Percentiles rank a stretch among this genome's conserved stretches.
Conservation (phyloP, 2,797 vertebrate species). For the Pseudopleuronectes americanus region DNA sequence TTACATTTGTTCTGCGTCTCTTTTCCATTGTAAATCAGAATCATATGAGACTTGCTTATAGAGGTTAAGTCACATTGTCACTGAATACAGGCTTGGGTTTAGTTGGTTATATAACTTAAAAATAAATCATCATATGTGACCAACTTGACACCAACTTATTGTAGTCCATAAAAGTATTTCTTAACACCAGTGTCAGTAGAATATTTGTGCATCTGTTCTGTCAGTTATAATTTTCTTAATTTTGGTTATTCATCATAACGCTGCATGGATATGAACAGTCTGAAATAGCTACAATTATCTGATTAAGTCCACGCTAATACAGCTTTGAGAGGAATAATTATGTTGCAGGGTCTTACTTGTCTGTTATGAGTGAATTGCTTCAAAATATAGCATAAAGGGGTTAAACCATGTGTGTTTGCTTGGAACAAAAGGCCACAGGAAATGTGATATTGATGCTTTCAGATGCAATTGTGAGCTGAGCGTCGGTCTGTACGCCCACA, state of each 20-base stretch:
- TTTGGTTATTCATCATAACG: too few species aligned
- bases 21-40: neutral
- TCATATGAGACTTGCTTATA: neutral
- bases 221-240: neutral
- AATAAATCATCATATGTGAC: neutral
- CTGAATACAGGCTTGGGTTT: neutral
- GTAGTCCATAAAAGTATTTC: neutral
- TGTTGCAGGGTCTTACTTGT: neutral
- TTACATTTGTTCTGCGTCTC: neutral
- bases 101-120: too few species aligned
- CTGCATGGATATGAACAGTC: neutral
- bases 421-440: constrained; percentile 86
- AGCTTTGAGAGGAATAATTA: neutral
- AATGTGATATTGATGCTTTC: constrained; percentile 85
- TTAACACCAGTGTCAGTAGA: neutral
- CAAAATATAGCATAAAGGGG: constrained; percentile 26
- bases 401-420: constrained; percentile 60
- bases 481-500: constrained; percentile 80
- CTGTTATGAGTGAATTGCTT: constrained; percentile 9
- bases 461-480: constrained; percentile 75
- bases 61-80: neutral
- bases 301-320: neutral
- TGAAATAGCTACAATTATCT: neutral
- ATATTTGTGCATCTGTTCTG: neutral
- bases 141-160: neutral